Evolutionary conservation across 2,797 vertebrate genomes (phyloP), one percentile per base, ranked within the genome.

Genomic region (Megaceryle alcyon): DNA sequence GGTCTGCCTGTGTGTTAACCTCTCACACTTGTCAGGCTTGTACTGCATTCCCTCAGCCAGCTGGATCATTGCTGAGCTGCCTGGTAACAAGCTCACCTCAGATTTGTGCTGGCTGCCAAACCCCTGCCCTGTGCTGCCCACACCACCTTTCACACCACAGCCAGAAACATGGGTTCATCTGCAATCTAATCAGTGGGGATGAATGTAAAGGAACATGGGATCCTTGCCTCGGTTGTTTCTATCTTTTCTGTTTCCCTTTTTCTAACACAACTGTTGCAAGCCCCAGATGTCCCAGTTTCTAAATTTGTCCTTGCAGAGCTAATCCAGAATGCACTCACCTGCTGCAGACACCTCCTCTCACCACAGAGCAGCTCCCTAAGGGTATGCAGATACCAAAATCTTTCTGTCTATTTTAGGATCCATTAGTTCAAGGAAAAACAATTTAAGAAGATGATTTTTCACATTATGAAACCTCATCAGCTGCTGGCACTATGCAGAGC

Each of bases 261-360:
- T 59, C 29, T 33, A 88, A 4, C n/a, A 29, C 63, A 80, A 33
- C 11, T 46, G 9, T 39, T 86, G 49, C n/a, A 72, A 72, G 7
- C 9, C 37, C 17, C 41, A 86, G 63, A 66, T 5, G 0, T 86
- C 80, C 78, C 17, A 66, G 65, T 76, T 92, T 89, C 86, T 82
- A 86, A 90, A 83, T 83, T 56, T 82, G 80, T 70, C 69, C 31
- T 63, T 72, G 80, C 46, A 86, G 76, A 91, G 76, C 54, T 54
- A 70, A 64, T 77, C 59, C 66, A 56, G 22, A 14, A 15, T 16
- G 54, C n/a, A 7, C 3, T 87, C 23, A 71, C 72, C 84, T 88
- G 65, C 37, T 48, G 57, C 35, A 72, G 65, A 63, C 65, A 70
- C 12, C 41, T 94, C 68, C 10, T 83, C n/a, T 91, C 31, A 3